These are phyloP conservation scores for Anoura caudifer DNA, from an alignment of 2,113 vertebrate species.

Conservation along the genomic window DNA sequence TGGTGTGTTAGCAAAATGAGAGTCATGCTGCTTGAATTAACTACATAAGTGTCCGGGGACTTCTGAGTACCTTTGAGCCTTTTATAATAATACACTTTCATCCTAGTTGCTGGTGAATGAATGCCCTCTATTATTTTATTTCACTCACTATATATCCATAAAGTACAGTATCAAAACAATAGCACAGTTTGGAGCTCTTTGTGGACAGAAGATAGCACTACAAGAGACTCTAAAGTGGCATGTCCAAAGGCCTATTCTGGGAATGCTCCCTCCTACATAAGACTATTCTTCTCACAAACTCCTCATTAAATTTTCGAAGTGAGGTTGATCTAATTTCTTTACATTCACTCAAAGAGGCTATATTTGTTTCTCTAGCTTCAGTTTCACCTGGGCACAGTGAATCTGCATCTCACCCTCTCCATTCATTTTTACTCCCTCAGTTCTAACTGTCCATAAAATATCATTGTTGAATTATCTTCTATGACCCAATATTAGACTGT, in stretches of 20 bases:
- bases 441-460: neutral
- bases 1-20: constrained; percentile 61
- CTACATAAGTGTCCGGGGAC: constrained; percentile 4
- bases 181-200: neutral
- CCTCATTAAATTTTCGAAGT: neutral
- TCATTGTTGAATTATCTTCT: neutral
- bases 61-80: constrained; percentile 51
- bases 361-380: neutral
- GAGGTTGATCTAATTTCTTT: neutral
- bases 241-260: neutral
- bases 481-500: neutral
- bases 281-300: neutral
- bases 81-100: constrained; percentile 43
- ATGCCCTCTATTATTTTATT: constrained; percentile 59
- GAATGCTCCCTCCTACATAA: neutral
- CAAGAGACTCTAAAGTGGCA: neutral
- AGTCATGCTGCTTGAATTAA: constrained; percentile 62
- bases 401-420: neutral
- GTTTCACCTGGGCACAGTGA: neutral
- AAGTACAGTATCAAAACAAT: constrained; percentile 38
- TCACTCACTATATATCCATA: constrained; percentile 42
- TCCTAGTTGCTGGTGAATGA: constrained; percentile 43
- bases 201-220: neutral
- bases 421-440: neutral
- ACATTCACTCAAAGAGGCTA: neutral